A percentile compares a stretch with the other conserved stretches of the same genome.
Conservation (phyloP, 2,888 invertebrate genomes). For the Octodonta nipae region DNA sequence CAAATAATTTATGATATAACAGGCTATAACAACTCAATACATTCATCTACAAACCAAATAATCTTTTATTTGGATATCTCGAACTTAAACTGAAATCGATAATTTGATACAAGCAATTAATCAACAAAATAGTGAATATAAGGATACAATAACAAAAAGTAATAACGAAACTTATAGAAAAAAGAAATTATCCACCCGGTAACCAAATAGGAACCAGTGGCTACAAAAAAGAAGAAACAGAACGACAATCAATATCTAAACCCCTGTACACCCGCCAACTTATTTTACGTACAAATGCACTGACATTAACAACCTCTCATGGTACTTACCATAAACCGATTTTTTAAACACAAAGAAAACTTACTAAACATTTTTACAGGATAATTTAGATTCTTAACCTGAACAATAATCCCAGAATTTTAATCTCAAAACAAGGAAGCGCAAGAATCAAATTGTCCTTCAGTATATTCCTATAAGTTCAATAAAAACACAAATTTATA, state of each 20-base stretch:
- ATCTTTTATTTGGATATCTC: too few species aligned
- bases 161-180: constrained; percentile 7
- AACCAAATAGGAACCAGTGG: constrained; percentile 4
- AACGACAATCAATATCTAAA: background rate
- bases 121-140: background rate
- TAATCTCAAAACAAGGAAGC: constrained; percentile 7
- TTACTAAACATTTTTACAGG: background rate
- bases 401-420: constrained; percentile 6
- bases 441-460: constrained; percentile 7
- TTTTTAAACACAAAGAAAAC: background rate
- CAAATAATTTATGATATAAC: constrained; percentile 7
- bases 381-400: background rate
- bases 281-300: background rate
- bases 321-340: too few species aligned
- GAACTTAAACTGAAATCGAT: too few species aligned
- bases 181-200: constrained; percentile 6
- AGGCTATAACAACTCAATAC: constrained; percentile 8
- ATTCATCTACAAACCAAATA: constrained; percentile 8
- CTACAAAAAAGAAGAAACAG: background rate
- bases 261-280: background rate
- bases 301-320: background rate
- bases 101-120: constrained; percentile 5
- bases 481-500: too few species aligned
- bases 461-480: constrained; percentile 5
- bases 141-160: constrained; percentile 5